Conservation (phyloP, 2,797 vertebrate genomes). For the Sphenodon punctatus region DNA sequence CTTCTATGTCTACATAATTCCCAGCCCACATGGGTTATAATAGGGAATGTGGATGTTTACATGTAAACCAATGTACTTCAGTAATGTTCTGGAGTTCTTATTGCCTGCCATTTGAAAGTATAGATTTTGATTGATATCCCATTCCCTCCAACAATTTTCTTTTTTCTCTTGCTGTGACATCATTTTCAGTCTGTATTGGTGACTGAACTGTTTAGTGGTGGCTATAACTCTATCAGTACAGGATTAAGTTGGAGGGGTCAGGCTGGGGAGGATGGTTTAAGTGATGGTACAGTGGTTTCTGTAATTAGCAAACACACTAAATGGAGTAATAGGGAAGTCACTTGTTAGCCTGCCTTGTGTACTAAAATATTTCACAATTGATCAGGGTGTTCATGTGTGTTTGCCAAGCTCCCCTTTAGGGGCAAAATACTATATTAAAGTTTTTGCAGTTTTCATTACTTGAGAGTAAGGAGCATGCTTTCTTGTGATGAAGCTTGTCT, state of each 20-base stretch:
- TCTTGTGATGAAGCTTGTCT: too few species aligned
- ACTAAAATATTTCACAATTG: background rate
- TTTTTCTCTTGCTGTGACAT: slow-evolving; percentile 24
- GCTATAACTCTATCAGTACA: background rate
- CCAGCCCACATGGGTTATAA: too few species aligned
- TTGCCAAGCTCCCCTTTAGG: too few species aligned
- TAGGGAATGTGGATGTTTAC: too few species aligned
- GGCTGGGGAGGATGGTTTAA: background rate
- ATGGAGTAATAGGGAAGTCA: background rate
- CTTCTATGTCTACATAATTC: too few species aligned
- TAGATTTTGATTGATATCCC: slow-evolving; percentile 4
- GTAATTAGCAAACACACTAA: background rate
- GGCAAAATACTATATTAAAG: too few species aligned
- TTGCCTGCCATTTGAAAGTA: background rate
- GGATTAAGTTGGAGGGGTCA: background rate
- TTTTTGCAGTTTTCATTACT: too few species aligned
- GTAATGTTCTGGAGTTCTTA: background rate
- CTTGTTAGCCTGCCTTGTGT: background rate
- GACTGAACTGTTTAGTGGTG: slow-evolving; percentile 22
- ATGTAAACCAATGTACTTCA: too few species aligned
- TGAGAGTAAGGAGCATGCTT: too few species aligned
- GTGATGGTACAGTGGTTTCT: too few species aligned
- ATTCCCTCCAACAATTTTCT: background rate
- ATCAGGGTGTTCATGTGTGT: background rate
- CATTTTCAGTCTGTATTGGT: background rate